Evolutionary conservation across 2,113 vertebrate species (phyloP), one percentile per base, ranked within the genome.

Genomic region (Clarias macrocephalus): DNA sequence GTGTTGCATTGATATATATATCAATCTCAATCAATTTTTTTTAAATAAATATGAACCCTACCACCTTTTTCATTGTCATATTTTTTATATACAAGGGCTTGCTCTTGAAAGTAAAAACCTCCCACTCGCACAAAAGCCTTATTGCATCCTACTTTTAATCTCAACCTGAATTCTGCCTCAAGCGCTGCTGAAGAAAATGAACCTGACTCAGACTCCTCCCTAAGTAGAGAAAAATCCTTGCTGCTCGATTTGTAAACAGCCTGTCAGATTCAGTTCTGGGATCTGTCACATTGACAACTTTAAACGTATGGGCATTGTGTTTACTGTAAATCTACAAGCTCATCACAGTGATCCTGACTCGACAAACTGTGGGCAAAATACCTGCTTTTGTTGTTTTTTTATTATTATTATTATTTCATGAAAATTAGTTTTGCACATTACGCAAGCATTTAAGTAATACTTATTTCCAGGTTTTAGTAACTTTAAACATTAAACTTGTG

Each of bases 171-270:
- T 30, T 6, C n/a, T 68, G 65, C 83, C 82, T 85, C 59, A 83
- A 82, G 83, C 37, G 75, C 28, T 65, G 12, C n/a, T 42, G 68
- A 81, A 60, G n/a, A 57, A 87, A 91, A 89, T 60, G 60, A 12
- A 37, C 81, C n/a, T 23, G 72, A 52, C 28, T 83, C 72, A 62
- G 23, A 19, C 52, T 23, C 28, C 28, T 13, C 18, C 73, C 82
- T 23, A 42, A 28, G 57, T 65, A 25, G 57, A 19, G 63, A 81
- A 52, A n/a, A 33, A 33, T 21, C 30, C 25, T 21, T 16, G 73
- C 42, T 63, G 48, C 73, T 56, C 16, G 3, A 1, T 30, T 59
- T 59, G 30, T 57, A 73, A 56, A 59, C 25, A 30, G 25, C 21
- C 30, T 62, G 84, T 59, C 56, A 28, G n/a, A 76, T 76, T 23